Conservation (phyloP, 1,140 invertebrate species). For the Diorhabda sublineata region DNA sequence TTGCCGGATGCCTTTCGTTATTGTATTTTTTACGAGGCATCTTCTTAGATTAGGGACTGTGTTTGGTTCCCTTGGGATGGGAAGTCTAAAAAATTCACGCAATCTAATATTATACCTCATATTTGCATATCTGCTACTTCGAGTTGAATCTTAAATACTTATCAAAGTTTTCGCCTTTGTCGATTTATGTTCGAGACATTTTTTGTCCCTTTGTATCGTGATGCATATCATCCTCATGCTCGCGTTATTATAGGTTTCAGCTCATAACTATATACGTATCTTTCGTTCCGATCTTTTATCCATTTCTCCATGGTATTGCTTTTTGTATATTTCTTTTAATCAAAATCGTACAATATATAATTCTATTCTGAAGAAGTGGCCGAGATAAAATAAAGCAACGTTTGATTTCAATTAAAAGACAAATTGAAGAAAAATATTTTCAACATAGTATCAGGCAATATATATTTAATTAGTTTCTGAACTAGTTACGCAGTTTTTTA, state of each 20-base stretch:
- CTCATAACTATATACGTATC: background rate
- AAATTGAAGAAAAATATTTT: too few species aligned
- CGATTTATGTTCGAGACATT: conserved; percentile 22
- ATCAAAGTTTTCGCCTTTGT: conserved; percentile 32
- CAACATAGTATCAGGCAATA: too few species aligned
- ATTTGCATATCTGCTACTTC: conserved; percentile 34
- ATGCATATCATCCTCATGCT: background rate
- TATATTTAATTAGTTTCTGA: too few species aligned
- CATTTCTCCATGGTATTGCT: background rate
- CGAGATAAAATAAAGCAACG: too few species aligned
- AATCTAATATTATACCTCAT: conserved; percentile 35
- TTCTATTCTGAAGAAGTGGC: too few species aligned
- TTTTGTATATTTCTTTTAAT: conserved; percentile 3
- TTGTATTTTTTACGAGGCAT: conserved; percentile 26
- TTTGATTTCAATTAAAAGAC: too few species aligned
- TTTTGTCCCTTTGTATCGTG: conserved; percentile 24
- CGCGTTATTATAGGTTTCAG: background rate
- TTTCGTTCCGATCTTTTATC: background rate
- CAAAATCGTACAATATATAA: background rate
- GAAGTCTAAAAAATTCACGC: conserved; percentile 27
- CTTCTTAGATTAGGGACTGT: conserved; percentile 26
- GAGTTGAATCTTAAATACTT: conserved; percentile 36
- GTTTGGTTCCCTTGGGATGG: conserved; percentile 9
- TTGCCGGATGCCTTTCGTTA: conserved; percentile 13
- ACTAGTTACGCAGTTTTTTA: too few species aligned